These are phyloP conservation scores for Sebastes hubbsi DNA, from an alignment of 2,797 vertebrate species.

Conservation along the genomic window DNA sequence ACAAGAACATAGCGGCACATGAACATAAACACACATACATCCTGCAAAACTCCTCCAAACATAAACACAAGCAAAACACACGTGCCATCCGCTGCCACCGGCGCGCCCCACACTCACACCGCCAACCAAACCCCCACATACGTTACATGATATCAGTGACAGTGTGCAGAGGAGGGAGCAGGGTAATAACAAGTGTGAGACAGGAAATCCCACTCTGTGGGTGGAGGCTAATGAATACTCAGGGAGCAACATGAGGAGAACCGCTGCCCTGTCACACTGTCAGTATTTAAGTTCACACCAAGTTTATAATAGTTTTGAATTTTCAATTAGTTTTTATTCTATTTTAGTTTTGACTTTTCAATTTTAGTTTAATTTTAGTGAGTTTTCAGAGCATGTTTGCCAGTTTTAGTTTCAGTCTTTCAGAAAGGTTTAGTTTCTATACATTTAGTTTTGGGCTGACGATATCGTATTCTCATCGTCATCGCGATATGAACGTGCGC, in stretches of 20 bases:
- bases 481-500: no score
- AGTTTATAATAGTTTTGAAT: no score
- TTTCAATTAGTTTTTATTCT: no score
- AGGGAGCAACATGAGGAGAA: conserved; percentile 2
- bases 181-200: conserved; percentile 64
- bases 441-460: no score
- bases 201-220: conserved; percentile 71
- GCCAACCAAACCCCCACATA: background rate
- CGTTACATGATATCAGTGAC: conserved; percentile 29
- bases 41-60: background rate
- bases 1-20: background rate
- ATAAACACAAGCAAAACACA: background rate
- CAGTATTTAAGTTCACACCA: conserved; percentile 17
- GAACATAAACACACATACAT: background rate
- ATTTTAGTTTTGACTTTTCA: no score
- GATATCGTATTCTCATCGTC: no score
- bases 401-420: no score
- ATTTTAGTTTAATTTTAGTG: no score
- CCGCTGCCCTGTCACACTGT: conserved; percentile 13
- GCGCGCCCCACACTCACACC: background rate
- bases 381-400: no score
- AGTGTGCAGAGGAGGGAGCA: conserved; percentile 44
- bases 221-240: conserved; percentile 53
- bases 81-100: background rate
- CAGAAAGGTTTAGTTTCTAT: no score